phyloP scores from a whole-genome alignment of 2,888 invertebrate genomes.

The Pandemis corylana region DNA sequence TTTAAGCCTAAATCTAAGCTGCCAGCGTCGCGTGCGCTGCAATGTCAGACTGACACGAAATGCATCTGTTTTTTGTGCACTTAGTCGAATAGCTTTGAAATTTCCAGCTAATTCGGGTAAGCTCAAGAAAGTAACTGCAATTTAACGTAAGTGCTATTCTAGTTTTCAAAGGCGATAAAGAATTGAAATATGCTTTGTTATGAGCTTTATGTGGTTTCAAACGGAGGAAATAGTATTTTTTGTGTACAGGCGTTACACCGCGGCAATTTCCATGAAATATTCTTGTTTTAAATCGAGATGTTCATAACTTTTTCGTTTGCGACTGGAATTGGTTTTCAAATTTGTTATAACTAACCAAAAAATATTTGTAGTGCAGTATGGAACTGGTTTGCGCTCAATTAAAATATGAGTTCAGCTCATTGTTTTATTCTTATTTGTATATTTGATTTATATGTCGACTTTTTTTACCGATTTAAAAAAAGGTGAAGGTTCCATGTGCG shows the following conservation, averaged over 20 bases:
- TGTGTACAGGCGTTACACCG: neutral
- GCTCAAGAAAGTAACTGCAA: conserved; percentile 16
- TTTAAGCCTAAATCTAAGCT: conserved; percentile 9
- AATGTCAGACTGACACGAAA: conserved; percentile 23
- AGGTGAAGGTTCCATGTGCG: too few relatives aligned
- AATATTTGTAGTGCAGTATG: neutral
- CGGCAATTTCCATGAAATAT: neutral
- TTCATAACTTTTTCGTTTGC: neutral
- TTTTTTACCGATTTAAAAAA: too few relatives aligned
- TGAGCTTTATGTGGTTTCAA: neutral
- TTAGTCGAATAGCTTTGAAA: conserved; percentile 31
- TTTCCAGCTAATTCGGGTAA: conserved; percentile 14
- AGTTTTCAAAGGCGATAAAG: too few relatives aligned
- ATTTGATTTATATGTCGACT: too few relatives aligned
- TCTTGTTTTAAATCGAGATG: neutral
- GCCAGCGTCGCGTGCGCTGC: conserved; percentile 24
- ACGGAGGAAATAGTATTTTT: neutral
- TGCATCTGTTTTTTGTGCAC: conserved; percentile 17
- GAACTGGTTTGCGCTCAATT: neutral
- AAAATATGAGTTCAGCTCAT: neutral
- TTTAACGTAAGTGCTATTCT: neutral
- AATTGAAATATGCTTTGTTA: too few relatives aligned
- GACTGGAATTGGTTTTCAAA: conserved; percentile 2
- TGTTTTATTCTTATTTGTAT: neutral
- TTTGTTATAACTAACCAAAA: neutral